Conservation (phyloP, 2,113 vertebrate species). For the Polypterus senegalus region DNA sequence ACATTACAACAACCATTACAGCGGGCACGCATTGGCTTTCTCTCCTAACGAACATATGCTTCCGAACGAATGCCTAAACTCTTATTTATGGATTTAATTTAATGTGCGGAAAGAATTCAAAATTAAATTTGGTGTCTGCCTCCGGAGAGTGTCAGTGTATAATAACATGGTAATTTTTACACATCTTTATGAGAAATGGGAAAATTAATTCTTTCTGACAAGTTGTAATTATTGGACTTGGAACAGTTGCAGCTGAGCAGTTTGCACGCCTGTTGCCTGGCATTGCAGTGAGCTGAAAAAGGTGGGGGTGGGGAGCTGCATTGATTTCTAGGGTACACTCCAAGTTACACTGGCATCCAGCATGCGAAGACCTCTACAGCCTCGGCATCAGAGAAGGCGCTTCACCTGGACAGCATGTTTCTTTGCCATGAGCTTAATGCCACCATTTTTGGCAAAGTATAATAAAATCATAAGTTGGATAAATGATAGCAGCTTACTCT, state of each 20-base stretch:
- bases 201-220: constrained; percentile 99
- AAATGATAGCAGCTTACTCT: too few species aligned
- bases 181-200: constrained; percentile 99
- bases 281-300: constrained; percentile 60
- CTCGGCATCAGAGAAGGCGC: too few species aligned
- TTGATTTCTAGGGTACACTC: not conserved
- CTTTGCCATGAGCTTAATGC: too few species aligned
- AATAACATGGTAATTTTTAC: constrained; percentile 99
- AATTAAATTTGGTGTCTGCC: constrained; percentile 99
- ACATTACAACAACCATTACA: constrained; percentile 97
- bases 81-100: constrained; percentile 99
- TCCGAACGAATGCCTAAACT: constrained; percentile 94
- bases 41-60: constrained; percentile 98
- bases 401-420: too few species aligned
- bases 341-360: not conserved
- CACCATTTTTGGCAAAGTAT: too few species aligned
- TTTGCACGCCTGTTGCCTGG: constrained; percentile 88
- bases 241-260: constrained; percentile 97
- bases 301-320: constrained; percentile 44
- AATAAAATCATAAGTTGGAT: too few species aligned
- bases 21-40: constrained; percentile 70
- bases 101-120: constrained; percentile 99
- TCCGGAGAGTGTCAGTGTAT: constrained; percentile 98
- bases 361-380: too few species aligned
- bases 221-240: constrained; percentile 99